These are phyloP conservation scores for Tanaodytes sp. DNA, from an alignment of 2,888 invertebrate species.

Conservation along the genomic window DNA sequence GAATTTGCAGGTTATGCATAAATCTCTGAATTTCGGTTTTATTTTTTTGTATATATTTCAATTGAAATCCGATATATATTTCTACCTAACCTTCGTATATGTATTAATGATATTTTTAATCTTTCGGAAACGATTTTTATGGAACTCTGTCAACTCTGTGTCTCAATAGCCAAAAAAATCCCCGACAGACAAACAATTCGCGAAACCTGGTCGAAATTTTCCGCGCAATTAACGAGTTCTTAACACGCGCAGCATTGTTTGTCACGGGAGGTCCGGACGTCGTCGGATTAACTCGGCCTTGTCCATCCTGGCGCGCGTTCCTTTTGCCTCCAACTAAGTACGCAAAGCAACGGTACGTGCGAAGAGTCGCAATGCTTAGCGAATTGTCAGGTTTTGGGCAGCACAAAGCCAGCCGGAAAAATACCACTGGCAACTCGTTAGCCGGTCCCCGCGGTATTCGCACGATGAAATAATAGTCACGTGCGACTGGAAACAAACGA, in stretches of 20 bases:
- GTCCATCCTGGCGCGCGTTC: slow-evolving; percentile 8
- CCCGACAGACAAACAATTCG: no score
- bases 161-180: no score
- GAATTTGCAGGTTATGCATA: no score
- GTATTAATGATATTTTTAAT: no score
- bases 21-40: no score
- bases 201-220: slow-evolving; percentile 32
- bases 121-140: no score
- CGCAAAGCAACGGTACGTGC: slow-evolving; percentile 48
- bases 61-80: no score
- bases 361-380: slow-evolving; percentile 44
- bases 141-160: no score
- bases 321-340: slow-evolving; percentile 42
- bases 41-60: no score
- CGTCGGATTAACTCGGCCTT: slow-evolving; percentile 40
- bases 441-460: slow-evolving; percentile 31
- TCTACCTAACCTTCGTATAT: no score
- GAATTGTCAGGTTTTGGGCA: slow-evolving; percentile 38
- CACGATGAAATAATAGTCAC: slow-evolving; percentile 48
- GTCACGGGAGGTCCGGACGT: slow-evolving; percentile 27
- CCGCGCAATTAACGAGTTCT: slow-evolving; percentile 49
- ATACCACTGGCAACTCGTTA: slow-evolving; percentile 51
- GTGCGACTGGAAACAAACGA: slow-evolving; percentile 47
- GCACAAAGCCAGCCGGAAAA: slow-evolving; percentile 47
- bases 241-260: slow-evolving; percentile 43